Conservation (phyloP, 2,888 invertebrate species). For the Heliconius ismenius region DNA sequence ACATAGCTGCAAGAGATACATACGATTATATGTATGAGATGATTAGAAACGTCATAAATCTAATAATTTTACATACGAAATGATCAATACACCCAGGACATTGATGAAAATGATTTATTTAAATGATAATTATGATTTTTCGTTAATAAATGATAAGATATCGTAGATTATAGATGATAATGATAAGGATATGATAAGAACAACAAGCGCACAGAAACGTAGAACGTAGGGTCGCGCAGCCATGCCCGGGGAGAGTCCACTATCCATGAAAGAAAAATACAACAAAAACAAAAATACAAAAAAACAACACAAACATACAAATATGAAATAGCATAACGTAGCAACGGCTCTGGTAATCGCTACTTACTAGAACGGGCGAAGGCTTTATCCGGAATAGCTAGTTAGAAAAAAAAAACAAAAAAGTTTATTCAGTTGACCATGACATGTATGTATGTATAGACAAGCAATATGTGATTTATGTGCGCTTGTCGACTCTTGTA, state of each 20-base stretch:
- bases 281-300: constrained; percentile 32
- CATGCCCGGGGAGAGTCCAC: constrained; percentile 75
- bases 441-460: constrained; percentile 54
- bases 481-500: constrained; percentile 77
- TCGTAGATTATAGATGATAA: constrained; percentile 43
- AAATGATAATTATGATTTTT: not conserved
- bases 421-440: constrained; percentile 56
- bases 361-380: constrained; percentile 99
- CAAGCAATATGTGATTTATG: constrained; percentile 72
- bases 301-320: constrained; percentile 45
- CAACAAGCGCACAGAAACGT: constrained; percentile 82
- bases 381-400: constrained; percentile 99
- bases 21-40: not conserved
- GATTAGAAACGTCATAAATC: not conserved
- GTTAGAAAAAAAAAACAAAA: constrained; percentile 79
- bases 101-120: constrained; percentile 1
- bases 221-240: constrained; percentile 71
- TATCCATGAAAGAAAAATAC: constrained; percentile 47
- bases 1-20: constrained; percentile 26
- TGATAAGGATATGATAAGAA: constrained; percentile 69
- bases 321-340: constrained; percentile 66
- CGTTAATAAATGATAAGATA: constrained; percentile 37
- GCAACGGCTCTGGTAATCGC: constrained; percentile 73
- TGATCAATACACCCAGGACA: not conserved
- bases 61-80: not conserved